Evolutionary conservation across 2,888 invertebrate genomes (phyloP).

Genomic region (Bellardia bayeri): DNA sequence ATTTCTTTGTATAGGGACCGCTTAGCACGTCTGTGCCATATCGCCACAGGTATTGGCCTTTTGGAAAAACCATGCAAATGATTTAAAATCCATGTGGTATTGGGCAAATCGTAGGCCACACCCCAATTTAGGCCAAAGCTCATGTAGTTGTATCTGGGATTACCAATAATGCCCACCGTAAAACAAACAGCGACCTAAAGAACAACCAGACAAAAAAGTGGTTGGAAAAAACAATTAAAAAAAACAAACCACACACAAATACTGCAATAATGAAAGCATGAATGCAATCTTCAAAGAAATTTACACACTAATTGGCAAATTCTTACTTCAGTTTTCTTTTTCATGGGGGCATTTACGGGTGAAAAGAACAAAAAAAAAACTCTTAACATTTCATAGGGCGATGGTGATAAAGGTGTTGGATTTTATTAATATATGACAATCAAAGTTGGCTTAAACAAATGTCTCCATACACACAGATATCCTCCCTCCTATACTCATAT

Average conservation of each 20-base stretch:
- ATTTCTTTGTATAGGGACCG: slow-evolving; percentile 80
- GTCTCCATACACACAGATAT: background rate
- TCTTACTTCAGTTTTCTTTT: background rate
- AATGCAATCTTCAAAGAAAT: background rate
- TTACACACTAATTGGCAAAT: slow-evolving; percentile 7
- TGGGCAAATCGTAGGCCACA: slow-evolving; percentile 88
- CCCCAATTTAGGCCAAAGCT: slow-evolving; percentile 89
- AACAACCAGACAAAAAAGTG: background rate
- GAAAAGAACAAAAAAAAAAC: background rate
- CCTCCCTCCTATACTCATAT: too few species aligned
- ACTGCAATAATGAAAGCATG: background rate
- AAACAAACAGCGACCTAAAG: slow-evolving; percentile 86
- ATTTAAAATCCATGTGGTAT: slow-evolving; percentile 85
- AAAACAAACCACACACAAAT: too few species aligned
- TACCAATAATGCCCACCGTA: slow-evolving; percentile 86
- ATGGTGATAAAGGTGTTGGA: background rate
- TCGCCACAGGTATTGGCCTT: slow-evolving; percentile 78
- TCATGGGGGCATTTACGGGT: too few species aligned
- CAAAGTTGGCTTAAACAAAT: background rate
- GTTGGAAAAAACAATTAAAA: too few species aligned
- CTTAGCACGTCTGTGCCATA: slow-evolving; percentile 85
- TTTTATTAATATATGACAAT: background rate
- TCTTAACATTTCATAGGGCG: background rate
- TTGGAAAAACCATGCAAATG: slow-evolving; percentile 80
- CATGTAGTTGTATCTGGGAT: slow-evolving; percentile 86